Evolutionary conservation across 2,888 invertebrate genomes (phyloP), one percentile per base, ranked within the genome.

Genomic region (Drosophila subquinaria): DNA sequence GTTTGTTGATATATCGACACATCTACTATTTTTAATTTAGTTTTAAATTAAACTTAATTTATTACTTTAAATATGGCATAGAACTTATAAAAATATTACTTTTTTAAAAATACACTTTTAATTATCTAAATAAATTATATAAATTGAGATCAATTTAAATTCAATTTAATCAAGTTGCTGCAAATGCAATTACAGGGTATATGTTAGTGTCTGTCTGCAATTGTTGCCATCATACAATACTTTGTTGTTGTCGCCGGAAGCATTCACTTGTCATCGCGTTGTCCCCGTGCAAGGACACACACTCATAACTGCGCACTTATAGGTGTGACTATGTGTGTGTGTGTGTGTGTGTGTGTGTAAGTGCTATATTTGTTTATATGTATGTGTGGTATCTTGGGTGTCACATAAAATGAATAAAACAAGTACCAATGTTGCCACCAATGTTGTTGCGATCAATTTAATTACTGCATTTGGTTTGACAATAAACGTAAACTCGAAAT

Each of bases 401-500:
- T 45, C 67, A 65, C 69, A 78, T 61, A 15, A 53, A 15, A 11
- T 8, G 35, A 10, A 10, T n/a, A 35, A 35, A 36, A 4, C 6
- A n/a, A 11, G 15, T n/a, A 48, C 55, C 65, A 72, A 56, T 69
- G 71, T 48, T 69, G 73, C 59, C 67, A 62, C 59, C 80, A 61
- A 70, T 87, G n/a, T n/a, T n/a, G n/a, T n/a, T n/a, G 61, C 72
- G 82, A 76, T 88, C 72, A 56, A 69, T 74, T 80, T 79, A 83
- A 86, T 76, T 88, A 89, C 72, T 55, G 69, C 73, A 64, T 66
- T 68, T 69, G 65, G 73, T 53, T 66, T 43, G 40, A 59, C 64
- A 64, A 70, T 71, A 50, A 69, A 65, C 75, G 67, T 65, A 63
- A 73, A 67, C 53, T 68, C 50, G 43, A 57, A 69, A 69, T 70